Percentiles rank a stretch among this genome's conserved stretches.
Conservation (phyloP, 2,113 vertebrate genomes). For the Saccopteryx bilineata region DNA sequence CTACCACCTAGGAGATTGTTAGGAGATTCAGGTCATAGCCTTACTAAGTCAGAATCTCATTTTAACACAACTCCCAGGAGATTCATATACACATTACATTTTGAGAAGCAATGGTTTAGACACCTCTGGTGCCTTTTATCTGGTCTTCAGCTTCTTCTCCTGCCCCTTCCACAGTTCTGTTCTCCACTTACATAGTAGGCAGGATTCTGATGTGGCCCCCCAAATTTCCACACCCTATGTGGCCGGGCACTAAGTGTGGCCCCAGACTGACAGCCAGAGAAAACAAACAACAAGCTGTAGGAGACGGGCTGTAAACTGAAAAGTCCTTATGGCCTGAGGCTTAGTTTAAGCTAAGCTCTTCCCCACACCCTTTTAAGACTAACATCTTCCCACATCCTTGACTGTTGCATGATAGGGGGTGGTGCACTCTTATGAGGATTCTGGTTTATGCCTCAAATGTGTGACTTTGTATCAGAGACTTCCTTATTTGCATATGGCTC, state of each 20-base stretch:
- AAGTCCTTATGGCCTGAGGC: no score
- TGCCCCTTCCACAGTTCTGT: background rate
- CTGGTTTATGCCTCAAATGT: no score
- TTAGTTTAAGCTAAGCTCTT: no score
- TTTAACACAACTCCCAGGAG: background rate
- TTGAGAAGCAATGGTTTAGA: background rate
- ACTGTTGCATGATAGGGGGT: no score
- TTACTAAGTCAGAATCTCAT: background rate
- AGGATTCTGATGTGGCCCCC: background rate
- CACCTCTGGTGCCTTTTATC: background rate
- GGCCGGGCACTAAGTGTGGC: background rate
- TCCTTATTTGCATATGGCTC: no score
- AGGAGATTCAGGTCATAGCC: background rate
- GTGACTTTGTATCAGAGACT: no score
- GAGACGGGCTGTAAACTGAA: no score
- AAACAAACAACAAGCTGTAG: background rate
- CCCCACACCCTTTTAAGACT: no score
- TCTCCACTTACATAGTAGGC: background rate
- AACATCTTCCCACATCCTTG: no score
- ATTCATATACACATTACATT: background rate
- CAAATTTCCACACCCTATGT: background rate
- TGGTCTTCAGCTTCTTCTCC: background rate
- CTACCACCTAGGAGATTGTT: background rate
- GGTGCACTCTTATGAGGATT: no score
- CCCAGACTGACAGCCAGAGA: background rate